phyloP scores from a whole-genome alignment of 2,797 vertebrate genomes.

The Sarcophilus harrisii region DNA sequence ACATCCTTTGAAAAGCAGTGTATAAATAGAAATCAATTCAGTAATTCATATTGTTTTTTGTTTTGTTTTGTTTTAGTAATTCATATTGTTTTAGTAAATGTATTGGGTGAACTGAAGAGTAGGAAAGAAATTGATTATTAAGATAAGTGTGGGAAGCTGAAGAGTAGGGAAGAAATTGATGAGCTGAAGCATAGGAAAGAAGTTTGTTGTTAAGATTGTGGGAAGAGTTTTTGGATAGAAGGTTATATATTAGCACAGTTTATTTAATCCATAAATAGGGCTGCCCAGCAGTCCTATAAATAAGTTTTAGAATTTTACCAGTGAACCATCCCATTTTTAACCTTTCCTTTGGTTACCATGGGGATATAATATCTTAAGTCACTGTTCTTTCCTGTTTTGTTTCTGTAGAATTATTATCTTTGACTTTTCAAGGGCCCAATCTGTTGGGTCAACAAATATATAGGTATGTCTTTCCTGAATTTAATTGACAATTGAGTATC shows the following conservation, averaged over 20 bases:
- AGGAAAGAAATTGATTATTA: neutral
- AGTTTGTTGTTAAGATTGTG: constrained; percentile 16
- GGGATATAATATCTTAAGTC: neutral
- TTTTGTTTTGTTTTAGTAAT: no score
- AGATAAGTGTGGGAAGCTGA: neutral
- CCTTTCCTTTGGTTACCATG: constrained; percentile 10
- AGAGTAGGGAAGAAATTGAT: neutral
- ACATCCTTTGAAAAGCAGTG: constrained; percentile 21
- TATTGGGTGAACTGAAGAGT: neutral
- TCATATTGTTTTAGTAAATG: neutral
- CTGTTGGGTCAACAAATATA: neutral
- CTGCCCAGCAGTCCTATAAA: neutral
- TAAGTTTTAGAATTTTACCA: constrained; percentile 22
- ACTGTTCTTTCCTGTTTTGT: constrained; percentile 27
- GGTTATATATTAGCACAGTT: neutral
- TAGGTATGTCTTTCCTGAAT: constrained; percentile 6
- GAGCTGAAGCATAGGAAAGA: neutral
- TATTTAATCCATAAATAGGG: neutral
- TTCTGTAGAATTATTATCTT: constrained; percentile 21
- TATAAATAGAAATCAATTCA: neutral
- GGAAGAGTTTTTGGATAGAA: neutral
- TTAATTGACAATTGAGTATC: constrained; percentile 5
- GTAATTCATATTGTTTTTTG: neutral
- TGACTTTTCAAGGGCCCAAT: constrained; percentile 18
- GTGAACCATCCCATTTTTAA: constrained; percentile 34